phyloP scores from a whole-genome alignment of 2,113 vertebrate genomes.

The Oncorhynchus keta region DNA sequence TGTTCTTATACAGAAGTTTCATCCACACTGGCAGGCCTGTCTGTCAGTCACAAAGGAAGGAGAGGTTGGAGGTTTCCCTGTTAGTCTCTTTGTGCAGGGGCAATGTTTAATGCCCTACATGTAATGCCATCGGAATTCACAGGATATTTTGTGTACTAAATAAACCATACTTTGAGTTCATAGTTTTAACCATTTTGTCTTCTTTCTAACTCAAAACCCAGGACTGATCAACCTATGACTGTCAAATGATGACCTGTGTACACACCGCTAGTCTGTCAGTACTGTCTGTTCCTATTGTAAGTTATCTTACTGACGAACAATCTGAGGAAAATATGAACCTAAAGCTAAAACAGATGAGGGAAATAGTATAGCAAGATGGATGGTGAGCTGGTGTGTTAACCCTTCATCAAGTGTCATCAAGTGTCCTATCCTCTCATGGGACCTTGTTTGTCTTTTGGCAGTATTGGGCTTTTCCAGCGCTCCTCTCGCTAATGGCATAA shows the following conservation, averaged over 20 bases:
- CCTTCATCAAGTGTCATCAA: too few relatives aligned
- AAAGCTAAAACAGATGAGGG: background rate
- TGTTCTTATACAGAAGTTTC: background rate
- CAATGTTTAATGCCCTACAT: slow-evolving; percentile 6
- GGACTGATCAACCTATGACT: background rate
- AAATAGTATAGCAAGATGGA: background rate
- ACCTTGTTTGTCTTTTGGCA: background rate
- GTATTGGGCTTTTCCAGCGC: background rate
- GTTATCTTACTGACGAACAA: background rate
- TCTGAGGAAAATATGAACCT: background rate
- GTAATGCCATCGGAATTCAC: background rate
- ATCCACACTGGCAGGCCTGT: background rate
- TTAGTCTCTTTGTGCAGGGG: background rate
- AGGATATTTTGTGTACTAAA: slow-evolving; percentile 30
- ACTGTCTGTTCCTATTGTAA: too few relatives aligned
- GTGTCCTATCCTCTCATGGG: too few relatives aligned
- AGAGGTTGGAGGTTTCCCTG: background rate
- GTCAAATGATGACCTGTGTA: background rate
- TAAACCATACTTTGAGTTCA: slow-evolving; percentile 10
- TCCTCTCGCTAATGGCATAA: background rate
- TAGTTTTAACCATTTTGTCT: background rate
- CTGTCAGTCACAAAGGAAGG: background rate
- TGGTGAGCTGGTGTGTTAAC: too few relatives aligned
- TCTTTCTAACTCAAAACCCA: background rate
- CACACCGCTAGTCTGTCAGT: too few relatives aligned